phyloP scores from a whole-genome alignment of 2,888 invertebrate genomes.

The Yponomeuta malinellus region DNA sequence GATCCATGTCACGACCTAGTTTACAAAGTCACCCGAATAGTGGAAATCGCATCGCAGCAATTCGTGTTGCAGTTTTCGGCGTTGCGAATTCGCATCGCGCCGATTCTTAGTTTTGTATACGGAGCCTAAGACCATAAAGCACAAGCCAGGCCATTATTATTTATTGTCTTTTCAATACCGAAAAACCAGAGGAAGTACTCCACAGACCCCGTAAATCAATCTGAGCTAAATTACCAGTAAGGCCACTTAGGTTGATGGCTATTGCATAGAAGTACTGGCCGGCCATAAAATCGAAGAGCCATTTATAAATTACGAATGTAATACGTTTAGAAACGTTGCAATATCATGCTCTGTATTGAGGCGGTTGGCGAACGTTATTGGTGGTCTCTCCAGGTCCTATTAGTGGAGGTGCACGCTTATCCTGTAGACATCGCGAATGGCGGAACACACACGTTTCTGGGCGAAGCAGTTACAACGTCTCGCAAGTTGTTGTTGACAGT shows the following conservation, averaged over 20 bases:
- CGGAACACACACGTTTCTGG: constrained; percentile 29
- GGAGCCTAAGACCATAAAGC: not conserved
- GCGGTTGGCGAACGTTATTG: constrained; percentile 31
- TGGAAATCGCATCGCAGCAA: too few relatives aligned
- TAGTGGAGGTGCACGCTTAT: constrained; percentile 34
- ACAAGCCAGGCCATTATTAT: not conserved
- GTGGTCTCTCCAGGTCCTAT: constrained; percentile 38
- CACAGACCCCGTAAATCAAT: not conserved
- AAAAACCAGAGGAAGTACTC: not conserved
- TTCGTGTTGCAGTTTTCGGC: too few relatives aligned
- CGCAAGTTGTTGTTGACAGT: not conserved
- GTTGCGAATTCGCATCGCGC: too few relatives aligned
- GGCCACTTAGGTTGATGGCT: constrained; percentile 13
- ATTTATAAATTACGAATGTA: constrained; percentile 44
- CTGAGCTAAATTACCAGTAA: constrained; percentile 2
- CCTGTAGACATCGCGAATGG: constrained; percentile 28
- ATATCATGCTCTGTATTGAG: constrained; percentile 20
- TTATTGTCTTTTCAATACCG: constrained; percentile 1
- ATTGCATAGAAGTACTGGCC: constrained; percentile 12
- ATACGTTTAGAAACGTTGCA: constrained; percentile 30
- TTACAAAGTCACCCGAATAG: too few relatives aligned
- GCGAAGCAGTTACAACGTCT: not conserved
- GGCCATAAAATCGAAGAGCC: constrained; percentile 40
- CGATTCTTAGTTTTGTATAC: too few relatives aligned
- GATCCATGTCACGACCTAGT: too few relatives aligned